Conservation (phyloP, 2,888 invertebrate genomes). For the Coleophora flavipennella region DNA sequence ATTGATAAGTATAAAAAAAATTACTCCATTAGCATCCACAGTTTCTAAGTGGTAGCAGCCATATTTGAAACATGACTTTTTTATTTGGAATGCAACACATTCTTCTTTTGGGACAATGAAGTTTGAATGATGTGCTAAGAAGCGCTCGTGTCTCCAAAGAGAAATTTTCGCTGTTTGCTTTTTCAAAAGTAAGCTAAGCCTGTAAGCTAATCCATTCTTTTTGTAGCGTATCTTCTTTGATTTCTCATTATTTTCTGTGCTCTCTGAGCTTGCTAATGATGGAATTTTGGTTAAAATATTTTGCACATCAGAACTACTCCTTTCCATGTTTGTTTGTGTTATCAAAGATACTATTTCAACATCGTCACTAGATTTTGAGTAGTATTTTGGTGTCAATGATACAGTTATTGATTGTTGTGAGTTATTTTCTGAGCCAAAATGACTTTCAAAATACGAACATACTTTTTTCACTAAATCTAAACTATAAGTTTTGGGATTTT, state of each 20-base stretch:
- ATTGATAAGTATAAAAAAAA: conserved; percentile 42
- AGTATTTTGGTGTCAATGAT: conserved; percentile 33
- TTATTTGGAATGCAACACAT: conserved; percentile 33
- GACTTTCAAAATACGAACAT: conserved; percentile 43
- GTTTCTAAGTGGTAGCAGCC: conserved; percentile 41
- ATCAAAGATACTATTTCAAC: conserved; percentile 35
- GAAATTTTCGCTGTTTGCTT: conserved; percentile 55
- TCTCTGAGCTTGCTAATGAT: conserved; percentile 12
- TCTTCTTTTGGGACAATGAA: conserved; percentile 50
- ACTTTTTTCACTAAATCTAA: conserved; percentile 32
- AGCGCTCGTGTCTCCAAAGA: conserved; percentile 71
- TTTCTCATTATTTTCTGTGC: conserved; percentile 14
- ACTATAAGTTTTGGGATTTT: conserved; percentile 10
- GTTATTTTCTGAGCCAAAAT: conserved; percentile 41
- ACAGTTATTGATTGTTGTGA: conserved; percentile 50
- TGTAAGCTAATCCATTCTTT: conserved; percentile 57
- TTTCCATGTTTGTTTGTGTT: conserved; percentile 22
- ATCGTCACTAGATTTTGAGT: conserved; percentile 35
- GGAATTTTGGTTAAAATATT: conserved; percentile 6
- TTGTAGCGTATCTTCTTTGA: conserved; percentile 48
- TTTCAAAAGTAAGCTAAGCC: conserved; percentile 52
- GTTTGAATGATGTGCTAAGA: conserved; percentile 53
- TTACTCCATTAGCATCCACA: conserved; percentile 28
- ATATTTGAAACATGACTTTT: conserved; percentile 38
- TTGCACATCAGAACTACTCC: conserved; percentile 15